Percentiles rank a stretch among this genome's conserved stretches.
phyloP scores from a whole-genome alignment of 1,140 invertebrate genomes.

The Neodiprion pinetum region DNA sequence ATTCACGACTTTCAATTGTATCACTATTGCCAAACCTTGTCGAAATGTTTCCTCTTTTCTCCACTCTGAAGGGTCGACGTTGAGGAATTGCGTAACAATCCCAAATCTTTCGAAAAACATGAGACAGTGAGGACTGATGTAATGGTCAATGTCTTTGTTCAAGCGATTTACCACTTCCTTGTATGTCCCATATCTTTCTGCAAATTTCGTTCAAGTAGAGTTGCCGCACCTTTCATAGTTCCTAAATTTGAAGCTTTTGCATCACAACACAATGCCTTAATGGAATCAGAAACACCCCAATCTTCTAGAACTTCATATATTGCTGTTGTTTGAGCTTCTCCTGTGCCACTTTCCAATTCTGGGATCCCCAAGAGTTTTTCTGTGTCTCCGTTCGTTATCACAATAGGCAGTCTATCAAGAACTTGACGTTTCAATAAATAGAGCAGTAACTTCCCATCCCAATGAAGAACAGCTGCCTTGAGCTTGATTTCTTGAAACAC shows the following conservation, averaged over 20 bases:
- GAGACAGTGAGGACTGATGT: conserved; percentile 18
- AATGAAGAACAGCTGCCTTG: neutral
- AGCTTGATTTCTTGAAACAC: too few species aligned
- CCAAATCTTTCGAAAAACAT: conserved; percentile 27
- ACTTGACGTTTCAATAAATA: neutral
- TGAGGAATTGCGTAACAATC: conserved; percentile 23
- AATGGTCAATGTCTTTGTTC: conserved; percentile 33
- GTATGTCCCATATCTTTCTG: neutral
- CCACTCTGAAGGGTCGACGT: conserved; percentile 22
- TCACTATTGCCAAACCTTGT: conserved; percentile 12
- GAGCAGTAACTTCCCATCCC: neutral
- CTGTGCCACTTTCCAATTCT: conserved; percentile 16
- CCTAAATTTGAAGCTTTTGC: conserved; percentile 20
- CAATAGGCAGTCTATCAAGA: conserved; percentile 9
- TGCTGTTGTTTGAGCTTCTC: conserved; percentile 18
- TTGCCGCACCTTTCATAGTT: conserved; percentile 10
- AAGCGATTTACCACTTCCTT: conserved; percentile 41
- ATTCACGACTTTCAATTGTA: conserved; percentile 26
- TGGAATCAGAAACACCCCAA: conserved; percentile 15
- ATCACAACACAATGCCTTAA: conserved; percentile 21
- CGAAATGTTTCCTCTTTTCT: conserved; percentile 19
- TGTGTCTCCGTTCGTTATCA: conserved; percentile 17
- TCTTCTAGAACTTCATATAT: conserved; percentile 17
- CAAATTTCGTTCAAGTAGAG: conserved; percentile 17
- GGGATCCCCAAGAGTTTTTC: conserved; percentile 22